Evolutionary conservation across 2,113 vertebrate species (phyloP), one percentile per base, ranked within the genome.

Genomic region (Ornithorhynchus anatinus): DNA sequence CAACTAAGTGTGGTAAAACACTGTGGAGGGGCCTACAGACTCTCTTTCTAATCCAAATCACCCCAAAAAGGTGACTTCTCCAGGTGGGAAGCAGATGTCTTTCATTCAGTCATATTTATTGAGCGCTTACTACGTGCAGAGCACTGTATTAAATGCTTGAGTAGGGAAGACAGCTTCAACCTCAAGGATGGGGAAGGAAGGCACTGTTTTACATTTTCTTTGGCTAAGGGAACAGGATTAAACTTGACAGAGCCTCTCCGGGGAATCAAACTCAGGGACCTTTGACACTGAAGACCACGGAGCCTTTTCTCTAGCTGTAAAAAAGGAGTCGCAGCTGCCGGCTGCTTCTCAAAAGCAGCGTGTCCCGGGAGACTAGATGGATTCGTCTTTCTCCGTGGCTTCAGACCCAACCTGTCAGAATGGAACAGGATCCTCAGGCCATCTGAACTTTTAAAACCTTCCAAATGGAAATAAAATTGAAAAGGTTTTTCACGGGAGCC

Each of bases 401-500:
- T 67, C 39, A 59, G 31, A 35, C 36, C 29, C 10, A 44, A 6
- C 17, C 48, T 23, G 5, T 48, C 4, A 4, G 36, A 60, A 53
- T 20, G 8, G 39, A 6, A 25, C 10, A 58, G 58, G 17, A n/a
- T 77, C n/a, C 45, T 77, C 27, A 2, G 3, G 23, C 47, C 69
- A 32, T 0, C 1, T 23, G 33, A 58, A 50, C 48, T 53, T 67
- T 35, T 37, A 53, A 43, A 59, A 59, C 51, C 59, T n/a, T 37
- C 4, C n/a, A 19, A 64, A 32, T 44, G 39, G 31, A 71, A 75
- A 45, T 32, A 35, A 25, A 59, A 47, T 35, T 42, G 40, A 53
- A 62, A 62, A 75, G 31, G 50, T 75, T 45, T 65, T 35, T 43
- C 9, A 43, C 64, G 69, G 54, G 61, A 71, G 40, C 22, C 7